Evolutionary conservation across 2,113 vertebrate genomes (phyloP).

Genomic region (Larimichthys polyactis): DNA sequence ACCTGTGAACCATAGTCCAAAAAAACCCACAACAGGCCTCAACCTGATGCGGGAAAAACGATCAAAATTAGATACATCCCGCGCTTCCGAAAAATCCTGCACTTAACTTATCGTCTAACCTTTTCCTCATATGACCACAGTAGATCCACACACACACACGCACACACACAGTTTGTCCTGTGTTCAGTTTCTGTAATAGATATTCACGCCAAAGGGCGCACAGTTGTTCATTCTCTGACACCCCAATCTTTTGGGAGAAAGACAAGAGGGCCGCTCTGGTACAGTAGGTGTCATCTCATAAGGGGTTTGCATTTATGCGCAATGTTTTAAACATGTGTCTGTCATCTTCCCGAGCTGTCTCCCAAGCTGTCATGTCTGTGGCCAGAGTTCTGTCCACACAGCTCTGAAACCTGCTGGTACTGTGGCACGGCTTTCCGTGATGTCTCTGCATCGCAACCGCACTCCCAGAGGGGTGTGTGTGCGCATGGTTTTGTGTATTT

Average conservation of each 20-base stretch:
- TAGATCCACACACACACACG: not conserved
- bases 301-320: conserved; percentile 72
- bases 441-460: conserved; percentile 38
- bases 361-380: conserved; percentile 58
- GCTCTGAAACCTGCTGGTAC: conserved; percentile 63
- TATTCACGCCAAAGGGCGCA: conserved; percentile 37
- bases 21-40: not conserved
- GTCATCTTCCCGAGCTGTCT: conserved; percentile 63
- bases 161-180: conserved; percentile 6
- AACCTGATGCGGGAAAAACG: conserved; percentile 10
- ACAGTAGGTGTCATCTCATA: conserved; percentile 56
- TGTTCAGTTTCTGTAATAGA: conserved; percentile 13
- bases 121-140: not conserved
- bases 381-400: conserved; percentile 69
- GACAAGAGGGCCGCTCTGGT: conserved; percentile 28
- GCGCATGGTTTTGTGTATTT: not conserved
- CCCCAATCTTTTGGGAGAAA: conserved; percentile 51
- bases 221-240: conserved; percentile 52
- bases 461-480: conserved; percentile 51
- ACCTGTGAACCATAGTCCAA: not conserved
- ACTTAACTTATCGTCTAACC: not conserved
- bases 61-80: not conserved
- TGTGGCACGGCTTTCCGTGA: conserved; percentile 58
- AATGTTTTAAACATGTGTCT: conserved; percentile 82
- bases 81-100: not conserved